These are phyloP conservation scores for Margaritifera margaritifera DNA, from an alignment of 2,888 invertebrate genomes.

Conservation along the genomic window DNA sequence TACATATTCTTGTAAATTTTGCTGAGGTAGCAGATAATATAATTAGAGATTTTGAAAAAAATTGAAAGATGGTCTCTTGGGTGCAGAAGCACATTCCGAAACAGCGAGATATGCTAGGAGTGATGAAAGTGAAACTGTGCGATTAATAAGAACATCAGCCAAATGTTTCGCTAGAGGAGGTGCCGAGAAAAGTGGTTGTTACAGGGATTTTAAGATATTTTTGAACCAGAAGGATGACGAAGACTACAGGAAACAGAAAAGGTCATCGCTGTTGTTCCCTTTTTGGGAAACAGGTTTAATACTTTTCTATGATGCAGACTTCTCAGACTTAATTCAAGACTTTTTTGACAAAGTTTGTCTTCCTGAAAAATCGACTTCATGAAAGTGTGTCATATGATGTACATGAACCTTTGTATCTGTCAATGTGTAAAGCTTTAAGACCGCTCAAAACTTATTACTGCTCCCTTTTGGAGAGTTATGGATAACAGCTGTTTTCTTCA, in stretches of 20 bases:
- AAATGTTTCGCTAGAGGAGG: constrained; percentile 21
- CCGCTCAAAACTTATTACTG: constrained; percentile 27
- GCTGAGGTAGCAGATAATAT: constrained; percentile 19
- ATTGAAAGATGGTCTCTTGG: constrained; percentile 10
- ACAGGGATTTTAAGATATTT: constrained; percentile 17
- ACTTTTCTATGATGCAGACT: constrained; percentile 10
- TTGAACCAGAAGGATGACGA: background rate
- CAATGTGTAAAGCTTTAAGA: constrained; percentile 10
- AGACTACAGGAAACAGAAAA: background rate
- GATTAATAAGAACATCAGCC: constrained; percentile 12
- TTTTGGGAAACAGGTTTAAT: constrained; percentile 5
- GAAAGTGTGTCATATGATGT: constrained; percentile 13
- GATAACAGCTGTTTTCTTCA: constrained; percentile 26
- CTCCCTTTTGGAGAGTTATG: constrained; percentile 25
- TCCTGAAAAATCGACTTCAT: constrained; percentile 3
- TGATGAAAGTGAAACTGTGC: constrained; percentile 10
- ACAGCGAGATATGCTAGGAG: constrained; percentile 7
- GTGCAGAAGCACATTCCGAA: constrained; percentile 13
- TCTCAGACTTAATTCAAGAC: background rate
- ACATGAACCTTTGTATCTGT: constrained; percentile 2
- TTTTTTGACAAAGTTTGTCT: constrained; percentile 4
- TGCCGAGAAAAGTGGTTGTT: constrained; percentile 21
- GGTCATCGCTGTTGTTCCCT: constrained; percentile 1
- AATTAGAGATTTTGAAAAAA: constrained; percentile 15
- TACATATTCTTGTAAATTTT: constrained; percentile 21